Evolutionary conservation across 2,113 vertebrate species (phyloP), one percentile per base, ranked within the genome.

Genomic region (Archilochus colubris): DNA sequence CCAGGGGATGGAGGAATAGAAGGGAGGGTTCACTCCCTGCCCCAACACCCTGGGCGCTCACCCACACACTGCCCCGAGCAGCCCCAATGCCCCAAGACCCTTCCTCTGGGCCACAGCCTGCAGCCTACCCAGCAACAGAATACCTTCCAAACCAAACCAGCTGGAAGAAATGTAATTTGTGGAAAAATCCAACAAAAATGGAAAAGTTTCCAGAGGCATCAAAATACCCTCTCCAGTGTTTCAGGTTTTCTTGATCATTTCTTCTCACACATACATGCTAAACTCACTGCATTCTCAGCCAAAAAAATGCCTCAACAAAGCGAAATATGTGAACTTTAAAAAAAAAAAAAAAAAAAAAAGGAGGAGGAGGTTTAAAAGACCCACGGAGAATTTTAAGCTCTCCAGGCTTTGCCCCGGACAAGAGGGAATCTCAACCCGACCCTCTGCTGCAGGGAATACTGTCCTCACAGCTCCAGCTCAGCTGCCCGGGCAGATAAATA

Each of bases 261-360:
- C 16, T 12, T 36, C 79, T 51, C 67, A 22, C 17, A 2, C 1
- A 14, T 0, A 3, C 20, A 11, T 3, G 8, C 46, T 50, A 83
- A 66, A 11, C 15, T 18, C 72, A 14, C 51, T 4, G 27, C 27
- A 2, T 31, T 70, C 12, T 69, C 64, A 7, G 48, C 20, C 17
- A 51, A 51, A 55, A 51, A 17, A 31, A 16, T 1, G 1, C 3
- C 12, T 14, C 23, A 4, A 7, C 22, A 22, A 68, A 77, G 59
- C 6, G 27, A 57, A 51, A 27, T 1, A 2, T 0, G 12, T 4
- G 43, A 27, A 12, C 30, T 11, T 27, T 7, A 13, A n/a, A n/a
- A n/a, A 33, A 33, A 33, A 33, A 33, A 33, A 33, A 33, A 33
- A 33, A 33, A 44, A 40, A 24, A 33, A 48, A 15, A 38, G 10